Evolutionary conservation across 1,140 invertebrate genomes (phyloP), one percentile per base, ranked within the genome.

Genomic region (Brachionus rotundiformis): DNA sequence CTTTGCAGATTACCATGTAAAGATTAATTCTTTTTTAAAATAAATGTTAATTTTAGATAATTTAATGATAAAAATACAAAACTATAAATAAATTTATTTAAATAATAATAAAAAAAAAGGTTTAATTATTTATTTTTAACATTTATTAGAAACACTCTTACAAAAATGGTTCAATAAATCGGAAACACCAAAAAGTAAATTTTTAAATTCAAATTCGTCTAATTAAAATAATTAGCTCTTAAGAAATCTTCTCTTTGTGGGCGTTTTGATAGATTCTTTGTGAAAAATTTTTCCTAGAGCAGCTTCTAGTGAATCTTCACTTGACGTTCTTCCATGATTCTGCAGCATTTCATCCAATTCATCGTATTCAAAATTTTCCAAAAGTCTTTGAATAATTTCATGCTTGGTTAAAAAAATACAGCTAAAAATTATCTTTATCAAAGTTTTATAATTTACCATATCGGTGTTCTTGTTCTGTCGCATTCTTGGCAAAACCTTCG

Each of bases 191-290:
- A 49, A 16, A 6, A 49, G 16, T 16, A 33, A 36, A 68, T 7
- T 68, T 1, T 5, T n/a, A n/a, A n/a, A n/a, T n/a, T n/a, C n/a
- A n/a, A n/a, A n/a, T n/a, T n/a, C n/a, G n/a, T n/a, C n/a, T 27
- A 36, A 33, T 7, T 31, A 0, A 33, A 27, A n/a, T 49, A 27
- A 33, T 68, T 19, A 68, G 29, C 63, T 68, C 36, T 68, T 68
- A 33, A 68, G 63, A 68, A 68, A 68, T 68, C 63, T 31, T 68
- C 63, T 68, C n/a, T 68, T 68, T 33, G 63, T 68, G n/a, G 63
- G 63, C n/a, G 27, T 68, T 33, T 68, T 68, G 25, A 68, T 68
- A 6, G 27, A 1, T 33, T 68, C 63, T 33, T 68, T 36, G n/a
- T 68, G 29, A 68, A 68, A 68, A 11, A 68, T 6, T 36, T 8